These are phyloP conservation scores for Diachasma alloeum DNA, from an alignment of 1,140 invertebrate genomes.

Conservation along the genomic window DNA sequence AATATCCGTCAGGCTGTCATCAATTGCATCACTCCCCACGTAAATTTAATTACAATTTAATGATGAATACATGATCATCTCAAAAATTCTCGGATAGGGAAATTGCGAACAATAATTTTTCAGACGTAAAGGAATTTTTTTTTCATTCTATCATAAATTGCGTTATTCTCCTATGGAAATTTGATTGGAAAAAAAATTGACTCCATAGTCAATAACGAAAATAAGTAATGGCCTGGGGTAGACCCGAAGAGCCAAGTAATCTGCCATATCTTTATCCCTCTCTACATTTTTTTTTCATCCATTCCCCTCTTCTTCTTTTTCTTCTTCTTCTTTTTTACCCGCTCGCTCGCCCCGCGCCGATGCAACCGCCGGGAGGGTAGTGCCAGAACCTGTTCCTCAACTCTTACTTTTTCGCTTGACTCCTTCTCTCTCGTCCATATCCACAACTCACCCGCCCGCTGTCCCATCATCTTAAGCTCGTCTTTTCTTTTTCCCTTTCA, in stretches of 20 bases:
- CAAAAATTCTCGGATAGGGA: no score
- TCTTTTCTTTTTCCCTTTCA: conserved; percentile 18
- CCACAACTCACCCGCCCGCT: neutral
- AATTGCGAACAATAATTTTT: no score
- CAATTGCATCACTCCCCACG: no score
- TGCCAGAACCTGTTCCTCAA: conserved; percentile 40
- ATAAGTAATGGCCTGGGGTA: conserved; percentile 19
- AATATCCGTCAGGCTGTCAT: no score
- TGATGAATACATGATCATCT: no score
- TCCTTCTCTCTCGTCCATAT: neutral
- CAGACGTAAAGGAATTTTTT: no score
- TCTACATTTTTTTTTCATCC: neutral
- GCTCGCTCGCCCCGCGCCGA: neutral
- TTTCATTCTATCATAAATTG: no score
- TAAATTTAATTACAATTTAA: no score
- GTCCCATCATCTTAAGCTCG: neutral
- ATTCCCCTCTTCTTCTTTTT: neutral
- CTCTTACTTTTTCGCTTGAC: conserved; percentile 23
- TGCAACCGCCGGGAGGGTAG: conserved; percentile 20
- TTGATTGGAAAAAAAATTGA: neutral
- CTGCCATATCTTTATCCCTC: conserved; percentile 15
- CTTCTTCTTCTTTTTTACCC: neutral
- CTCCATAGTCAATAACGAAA: conserved; percentile 16
- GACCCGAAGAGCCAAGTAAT: conserved; percentile 19
- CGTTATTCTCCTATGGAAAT: neutral